These are phyloP conservation scores for Syngnathus floridae DNA, from an alignment of 2,113 vertebrate genomes.

Conservation along the genomic window DNA sequence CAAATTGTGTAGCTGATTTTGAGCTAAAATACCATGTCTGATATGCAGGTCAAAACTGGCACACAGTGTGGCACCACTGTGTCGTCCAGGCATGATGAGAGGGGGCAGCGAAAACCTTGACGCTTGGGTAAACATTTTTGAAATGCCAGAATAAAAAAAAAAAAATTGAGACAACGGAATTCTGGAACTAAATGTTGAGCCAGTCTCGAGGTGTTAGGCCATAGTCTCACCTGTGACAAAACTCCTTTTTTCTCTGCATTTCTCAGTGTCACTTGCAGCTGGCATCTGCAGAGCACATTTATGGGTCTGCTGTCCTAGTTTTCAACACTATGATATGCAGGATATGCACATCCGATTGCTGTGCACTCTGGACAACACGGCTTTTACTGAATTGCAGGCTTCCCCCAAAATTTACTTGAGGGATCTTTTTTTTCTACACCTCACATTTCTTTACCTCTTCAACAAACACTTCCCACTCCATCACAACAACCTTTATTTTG, in stretches of 20 bases:
- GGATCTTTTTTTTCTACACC: not conserved
- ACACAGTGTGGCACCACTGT: too few species aligned
- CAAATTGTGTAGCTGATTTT: not conserved
- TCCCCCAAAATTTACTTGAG: not conserved
- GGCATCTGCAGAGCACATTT: not conserved
- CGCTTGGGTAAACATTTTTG: too few species aligned
- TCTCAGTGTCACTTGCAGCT: not conserved
- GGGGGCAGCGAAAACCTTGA: too few species aligned
- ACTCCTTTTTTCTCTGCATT: not conserved
- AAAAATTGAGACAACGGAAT: too few species aligned
- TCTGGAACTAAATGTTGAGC: too few species aligned
- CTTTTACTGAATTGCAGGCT: not conserved
- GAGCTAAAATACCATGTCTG: not conserved
- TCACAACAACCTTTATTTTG: not conserved
- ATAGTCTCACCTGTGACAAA: not conserved
- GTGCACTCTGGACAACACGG: not conserved
- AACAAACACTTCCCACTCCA: not conserved
- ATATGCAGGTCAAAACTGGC: not conserved
- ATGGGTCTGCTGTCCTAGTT: not conserved
- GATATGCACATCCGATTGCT: not conserved
- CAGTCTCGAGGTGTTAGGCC: too few species aligned
- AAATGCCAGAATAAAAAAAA: too few species aligned
- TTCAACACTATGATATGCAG: not conserved
- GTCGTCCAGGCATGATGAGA: too few species aligned
- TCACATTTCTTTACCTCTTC: not conserved